phyloP scores from a whole-genome alignment of 2,113 vertebrate genomes.

The Climacteris rufus region DNA sequence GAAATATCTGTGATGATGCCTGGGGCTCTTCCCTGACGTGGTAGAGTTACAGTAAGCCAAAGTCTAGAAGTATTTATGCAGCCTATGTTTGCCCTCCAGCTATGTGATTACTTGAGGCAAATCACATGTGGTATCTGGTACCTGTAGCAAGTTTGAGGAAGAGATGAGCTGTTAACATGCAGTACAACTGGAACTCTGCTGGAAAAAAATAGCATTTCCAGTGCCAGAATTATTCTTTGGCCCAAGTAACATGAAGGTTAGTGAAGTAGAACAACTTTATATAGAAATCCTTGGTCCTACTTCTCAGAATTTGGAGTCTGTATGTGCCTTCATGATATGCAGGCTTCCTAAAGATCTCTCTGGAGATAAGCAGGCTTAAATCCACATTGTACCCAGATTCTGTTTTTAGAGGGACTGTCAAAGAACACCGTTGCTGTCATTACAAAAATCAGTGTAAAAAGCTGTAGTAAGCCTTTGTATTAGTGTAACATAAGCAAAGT shows the following conservation, averaged over 20 bases:
- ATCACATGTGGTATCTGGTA: not conserved
- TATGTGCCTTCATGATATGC: not conserved
- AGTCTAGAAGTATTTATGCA: not conserved
- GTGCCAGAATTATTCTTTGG: not conserved
- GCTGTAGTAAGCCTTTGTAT: not conserved
- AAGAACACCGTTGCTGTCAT: not conserved
- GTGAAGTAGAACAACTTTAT: not conserved
- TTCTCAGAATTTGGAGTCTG: not conserved
- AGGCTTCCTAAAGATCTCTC: not conserved
- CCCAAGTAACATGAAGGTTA: not conserved
- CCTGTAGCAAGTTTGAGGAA: not conserved
- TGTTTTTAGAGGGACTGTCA: not conserved
- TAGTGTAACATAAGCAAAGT: not conserved
- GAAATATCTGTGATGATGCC: not conserved
- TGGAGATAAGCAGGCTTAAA: not conserved
- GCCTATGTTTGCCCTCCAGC: not conserved
- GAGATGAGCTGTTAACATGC: not conserved
- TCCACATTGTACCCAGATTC: not conserved
- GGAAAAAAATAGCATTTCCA: not conserved
- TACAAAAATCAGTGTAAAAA: not conserved
- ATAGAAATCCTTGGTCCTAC: not conserved
- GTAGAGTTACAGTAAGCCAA: not conserved
- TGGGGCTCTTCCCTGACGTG: not conserved
- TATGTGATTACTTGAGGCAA: not conserved
- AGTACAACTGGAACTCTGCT: not conserved